These are phyloP conservation scores for Erebia epiphron DNA, from an alignment of 2,888 invertebrate genomes.

Conservation along the genomic window DNA sequence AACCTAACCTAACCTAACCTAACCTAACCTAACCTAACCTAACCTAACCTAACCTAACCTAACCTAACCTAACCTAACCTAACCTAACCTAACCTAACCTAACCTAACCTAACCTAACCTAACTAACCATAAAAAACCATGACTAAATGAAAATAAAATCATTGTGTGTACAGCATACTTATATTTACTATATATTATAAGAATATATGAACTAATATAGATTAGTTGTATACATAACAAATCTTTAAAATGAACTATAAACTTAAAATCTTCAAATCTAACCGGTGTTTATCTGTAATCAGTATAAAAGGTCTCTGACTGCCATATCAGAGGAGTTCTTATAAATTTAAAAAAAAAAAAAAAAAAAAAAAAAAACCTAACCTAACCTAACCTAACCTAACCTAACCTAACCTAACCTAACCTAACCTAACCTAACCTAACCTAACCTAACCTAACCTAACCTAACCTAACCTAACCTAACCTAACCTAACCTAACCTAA, in stretches of 20 bases:
- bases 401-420: conserved; percentile 12
- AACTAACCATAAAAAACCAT: not conserved
- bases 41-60: conserved; percentile 20
- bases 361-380: too few relatives aligned
- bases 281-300: too few relatives aligned
- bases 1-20: conserved; percentile 15
- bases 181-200: too few relatives aligned
- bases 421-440: conserved; percentile 20
- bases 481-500: conserved; percentile 21
- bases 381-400: conserved; percentile 11
- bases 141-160: too few relatives aligned
- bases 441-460: conserved; percentile 21
- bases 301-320: too few relatives aligned
- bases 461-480: conserved; percentile 14
- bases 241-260: too few relatives aligned
- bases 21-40: conserved; percentile 9
- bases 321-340: too few relatives aligned
- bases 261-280: too few relatives aligned
- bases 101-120: conserved; percentile 21
- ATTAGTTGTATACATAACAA: too few relatives aligned
- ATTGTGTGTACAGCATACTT: too few relatives aligned
- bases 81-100: conserved; percentile 2
- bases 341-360: too few relatives aligned
- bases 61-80: conserved; percentile 6
- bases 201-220: too few relatives aligned